Evolutionary conservation across 2,797 vertebrate species (phyloP), one percentile per base, ranked within the genome.

Genomic region (Falco cherrug): DNA sequence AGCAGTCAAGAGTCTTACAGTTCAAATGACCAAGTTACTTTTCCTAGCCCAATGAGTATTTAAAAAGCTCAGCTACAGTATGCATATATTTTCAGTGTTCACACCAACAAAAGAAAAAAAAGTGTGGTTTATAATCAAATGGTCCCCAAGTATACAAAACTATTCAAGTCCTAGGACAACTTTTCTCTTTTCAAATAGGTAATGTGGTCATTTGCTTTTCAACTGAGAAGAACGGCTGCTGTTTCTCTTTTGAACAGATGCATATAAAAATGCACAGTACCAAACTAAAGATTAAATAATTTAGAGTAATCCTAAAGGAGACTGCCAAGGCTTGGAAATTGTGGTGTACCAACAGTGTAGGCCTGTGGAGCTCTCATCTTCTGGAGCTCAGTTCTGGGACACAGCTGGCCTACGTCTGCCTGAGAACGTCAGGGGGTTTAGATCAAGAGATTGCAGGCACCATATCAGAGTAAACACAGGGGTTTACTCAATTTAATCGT

Each of bases 141-240:
- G 93, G 89, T 78, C 93, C 92, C 88, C 87, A 60, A 85, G 70
- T 59, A 68, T 5, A 48, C 43, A 41, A 70, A 95, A 54, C 28
- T 39, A 45, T 35, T 80, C 31, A 75, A 86, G 73, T 65, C 81
- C 77, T 65, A 94, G 79, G 81, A 61, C 53, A 84, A 67, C 48
- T 59, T 76, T 92, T 83, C 61, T 53, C 80, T 84, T 91, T 92
- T 63, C 57, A 64, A 48, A 8, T 78, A 68, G 92, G 45, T 37
- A 37, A 74, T 71, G 86, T 68, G 92, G 94, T 93, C 90, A 96
- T 91, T 96, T 96, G 87, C 78, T 90, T 96, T 96, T 96, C 94
- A 95, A 88, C 95, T 91, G 94, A 88, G 90, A 96, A 96, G 93
- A 83, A 57, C 91, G 86, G 70, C 84, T 94, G 91, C 91, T 91